Percentiles rank a stretch among this genome's conserved stretches.
phyloP scores from a whole-genome alignment of 2,797 vertebrate species.

The Neosilurus hyrtlii region DNA sequence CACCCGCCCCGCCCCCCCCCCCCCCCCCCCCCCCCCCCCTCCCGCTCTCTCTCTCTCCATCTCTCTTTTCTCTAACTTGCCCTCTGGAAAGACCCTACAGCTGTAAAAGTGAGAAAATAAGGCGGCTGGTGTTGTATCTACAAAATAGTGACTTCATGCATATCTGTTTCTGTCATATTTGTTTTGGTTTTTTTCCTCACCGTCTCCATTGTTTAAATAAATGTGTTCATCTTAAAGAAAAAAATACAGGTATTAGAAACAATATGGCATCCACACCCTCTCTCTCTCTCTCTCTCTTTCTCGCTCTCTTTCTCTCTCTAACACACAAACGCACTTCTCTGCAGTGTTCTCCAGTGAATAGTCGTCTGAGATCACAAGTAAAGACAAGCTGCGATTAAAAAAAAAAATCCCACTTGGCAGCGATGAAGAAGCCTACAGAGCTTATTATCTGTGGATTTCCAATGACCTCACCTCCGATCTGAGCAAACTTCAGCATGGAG shows the following conservation, averaged over 20 bases:
- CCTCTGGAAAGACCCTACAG: constrained; percentile 25
- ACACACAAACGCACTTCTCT: constrained; percentile 9
- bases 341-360: constrained; percentile 17
- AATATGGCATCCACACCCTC: constrained; percentile 6
- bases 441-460: constrained; percentile 40
- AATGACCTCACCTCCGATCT: constrained; percentile 36
- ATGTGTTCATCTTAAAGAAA: constrained; percentile 37
- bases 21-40: not conserved
- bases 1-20: too few species aligned
- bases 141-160: constrained; percentile 47
- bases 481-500: not conserved
- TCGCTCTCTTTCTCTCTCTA: not conserved
- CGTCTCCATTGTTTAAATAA: constrained; percentile 41
- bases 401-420: constrained; percentile 38
- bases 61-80: constrained; percentile 11
- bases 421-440: constrained; percentile 26
- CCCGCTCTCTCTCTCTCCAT: constrained; percentile 1
- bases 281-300: not conserved
- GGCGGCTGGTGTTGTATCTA: constrained; percentile 2
- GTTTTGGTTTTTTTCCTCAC: not conserved
- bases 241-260: constrained; percentile 34
- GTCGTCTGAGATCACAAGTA: constrained; percentile 22
- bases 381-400: constrained; percentile 36
- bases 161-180: constrained; percentile 41
- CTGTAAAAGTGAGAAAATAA: constrained; percentile 41